These are phyloP conservation scores for Cotesia typhae DNA, from an alignment of 1,140 invertebrate genomes.

Conservation along the genomic window DNA sequence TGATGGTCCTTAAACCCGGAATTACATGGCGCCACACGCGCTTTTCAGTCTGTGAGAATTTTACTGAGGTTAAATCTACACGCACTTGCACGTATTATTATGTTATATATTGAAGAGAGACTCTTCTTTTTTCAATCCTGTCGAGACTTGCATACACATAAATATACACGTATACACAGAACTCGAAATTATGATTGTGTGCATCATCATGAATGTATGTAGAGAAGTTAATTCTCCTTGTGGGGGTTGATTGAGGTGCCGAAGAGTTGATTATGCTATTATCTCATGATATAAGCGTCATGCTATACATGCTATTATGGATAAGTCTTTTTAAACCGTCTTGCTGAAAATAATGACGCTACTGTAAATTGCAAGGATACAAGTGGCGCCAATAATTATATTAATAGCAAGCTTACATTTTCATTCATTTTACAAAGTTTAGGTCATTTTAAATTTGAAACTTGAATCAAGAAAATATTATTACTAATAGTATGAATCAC, in stretches of 20 bases:
- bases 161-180: background rate
- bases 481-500: no score
- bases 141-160: background rate
- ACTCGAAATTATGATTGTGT: background rate
- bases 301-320: no score
- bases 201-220: background rate
- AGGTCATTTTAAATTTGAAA: no score
- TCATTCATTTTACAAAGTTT: no score
- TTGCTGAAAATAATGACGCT: constrained; percentile 29
- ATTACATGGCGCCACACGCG: constrained; percentile 29
- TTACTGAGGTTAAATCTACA: constrained; percentile 30
- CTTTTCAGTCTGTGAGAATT: constrained; percentile 28
- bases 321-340: constrained; percentile 40
- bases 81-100: constrained; percentile 17
- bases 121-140: constrained; percentile 1
- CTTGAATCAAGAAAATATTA: no score
- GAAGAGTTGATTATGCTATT: constrained; percentile 51
- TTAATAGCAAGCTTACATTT: background rate
- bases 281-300: constrained; percentile 42
- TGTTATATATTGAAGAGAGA: constrained; percentile 11
- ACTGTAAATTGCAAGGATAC: background rate
- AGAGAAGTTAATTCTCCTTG: background rate
- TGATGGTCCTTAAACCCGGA: constrained; percentile 19
- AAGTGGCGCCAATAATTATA: no score
- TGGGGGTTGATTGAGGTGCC: constrained; percentile 51